Conservation (phyloP, 2,888 invertebrate species). For the Petrolisthes manimaculis region DNA sequence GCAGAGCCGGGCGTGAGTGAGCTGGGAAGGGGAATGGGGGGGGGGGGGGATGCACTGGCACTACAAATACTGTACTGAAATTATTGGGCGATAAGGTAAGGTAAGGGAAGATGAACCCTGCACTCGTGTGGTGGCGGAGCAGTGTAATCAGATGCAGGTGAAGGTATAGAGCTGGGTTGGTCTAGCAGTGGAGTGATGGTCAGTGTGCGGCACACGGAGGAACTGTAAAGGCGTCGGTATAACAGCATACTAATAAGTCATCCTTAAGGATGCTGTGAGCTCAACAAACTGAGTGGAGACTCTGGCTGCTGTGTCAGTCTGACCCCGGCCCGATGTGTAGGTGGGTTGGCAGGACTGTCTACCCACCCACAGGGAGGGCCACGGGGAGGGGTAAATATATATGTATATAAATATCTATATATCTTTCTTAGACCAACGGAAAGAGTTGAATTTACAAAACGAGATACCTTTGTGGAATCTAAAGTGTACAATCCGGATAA, state of each 20-base stretch:
- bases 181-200: conserved; percentile 13
- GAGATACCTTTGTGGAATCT: conserved; percentile 33
- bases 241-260: conserved; percentile 33
- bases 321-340: not conserved
- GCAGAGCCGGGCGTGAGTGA: conserved; percentile 43
- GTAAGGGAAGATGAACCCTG: not conserved
- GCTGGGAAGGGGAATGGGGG: conserved; percentile 4
- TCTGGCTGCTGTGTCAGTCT: conserved; percentile 27
- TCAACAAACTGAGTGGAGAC: conserved; percentile 4
- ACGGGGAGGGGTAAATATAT: conserved; percentile 21
- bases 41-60: not conserved
- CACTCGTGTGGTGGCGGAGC: conserved; percentile 13
- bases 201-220: conserved; percentile 39
- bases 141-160: not conserved
- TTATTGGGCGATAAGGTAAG: not conserved
- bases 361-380: conserved; percentile 35
- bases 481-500: conserved; percentile 17
- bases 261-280: conserved; percentile 25
- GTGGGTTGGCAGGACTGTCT: not conserved
- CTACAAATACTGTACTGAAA: too few relatives aligned
- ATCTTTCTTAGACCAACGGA: conserved; percentile 42
- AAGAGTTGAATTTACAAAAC: conserved; percentile 37
- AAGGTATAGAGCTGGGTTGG: not conserved
- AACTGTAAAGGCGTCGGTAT: conserved; percentile 34
- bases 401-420: conserved; percentile 38